Evolutionary conservation across 2,113 vertebrate species (phyloP), one percentile per base, ranked within the genome.

Genomic region (Phrynocephalus versicolor): DNA sequence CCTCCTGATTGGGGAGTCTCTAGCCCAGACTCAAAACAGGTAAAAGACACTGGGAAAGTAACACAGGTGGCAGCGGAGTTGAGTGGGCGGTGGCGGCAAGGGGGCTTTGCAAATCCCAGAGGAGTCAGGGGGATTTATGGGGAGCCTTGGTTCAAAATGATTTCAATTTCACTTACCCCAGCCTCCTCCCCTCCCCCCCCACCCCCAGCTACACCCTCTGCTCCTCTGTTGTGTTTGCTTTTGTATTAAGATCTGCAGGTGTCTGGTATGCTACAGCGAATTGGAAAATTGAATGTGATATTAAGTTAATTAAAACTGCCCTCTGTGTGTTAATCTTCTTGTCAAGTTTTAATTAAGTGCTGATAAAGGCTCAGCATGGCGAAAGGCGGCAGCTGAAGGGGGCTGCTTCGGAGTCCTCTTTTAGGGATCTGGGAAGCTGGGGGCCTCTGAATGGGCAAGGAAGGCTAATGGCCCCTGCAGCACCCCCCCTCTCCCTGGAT

Each of bases 331-430:
- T 96, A 93, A 96, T 96, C 95, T 95, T 95, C 94, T 94, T 95
- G 95, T 95, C 93, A 94, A 92, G 84, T 95, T 96, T 96, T 97
- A 96, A 96, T 96, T 96, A 96, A 95, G 89, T 85, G 84, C 91
- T 92, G 90, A 90, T 95, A 89, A 92, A 96, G 85, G 76, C 90
- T 89, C 89, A 93, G 89, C 88, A 70, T 87, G 89, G 77, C 39
- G 64, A 84, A 74, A 78, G 86, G 45, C 58, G n/a, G 41, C 21
- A 5, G 45, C 45, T 9, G 75, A 57, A 39, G 75, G 88, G 88
- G 83, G 6, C 35, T 67, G 70, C 82, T 84, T 60, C 89, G 57
- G n/a, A 25, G 85, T 87, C 80, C 83, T 77, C 25, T 88, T 73
- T 64, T 78, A 84, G 69, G 70, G 21, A 19, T 45, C 83, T 37